A percentile compares a stretch with the other conserved stretches of the same genome.
phyloP scores from a whole-genome alignment of 1,140 invertebrate species.

The Nasonia giraulti region DNA sequence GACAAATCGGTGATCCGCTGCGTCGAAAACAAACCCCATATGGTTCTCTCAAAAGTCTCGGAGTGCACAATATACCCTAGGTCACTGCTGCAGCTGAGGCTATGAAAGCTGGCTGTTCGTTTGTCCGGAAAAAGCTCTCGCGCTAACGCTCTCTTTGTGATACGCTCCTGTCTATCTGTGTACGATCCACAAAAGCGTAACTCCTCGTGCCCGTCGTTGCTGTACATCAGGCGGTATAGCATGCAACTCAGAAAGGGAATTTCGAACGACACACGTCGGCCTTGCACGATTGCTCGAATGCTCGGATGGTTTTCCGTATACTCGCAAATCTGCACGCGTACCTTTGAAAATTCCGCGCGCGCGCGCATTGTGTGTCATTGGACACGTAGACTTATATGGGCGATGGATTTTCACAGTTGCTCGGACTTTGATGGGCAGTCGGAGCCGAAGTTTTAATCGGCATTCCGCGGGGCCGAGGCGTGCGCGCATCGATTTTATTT shows the following conservation, averaged over 20 bases:
- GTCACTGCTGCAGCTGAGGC: not conserved
- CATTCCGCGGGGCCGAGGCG: not conserved
- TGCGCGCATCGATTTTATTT: not conserved
- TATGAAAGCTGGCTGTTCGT: not conserved
- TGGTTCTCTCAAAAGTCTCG: not conserved
- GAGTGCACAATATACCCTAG: too few species aligned
- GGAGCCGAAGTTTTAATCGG: not conserved
- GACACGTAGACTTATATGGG: not conserved
- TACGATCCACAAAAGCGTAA: not conserved
- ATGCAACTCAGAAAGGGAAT: conserved; percentile 5
- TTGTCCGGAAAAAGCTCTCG: not conserved
- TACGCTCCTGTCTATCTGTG: not conserved
- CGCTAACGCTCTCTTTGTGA: not conserved
- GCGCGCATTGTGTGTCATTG: too few species aligned
- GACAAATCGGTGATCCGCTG: not conserved
- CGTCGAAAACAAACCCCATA: not conserved
- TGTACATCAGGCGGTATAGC: not conserved
- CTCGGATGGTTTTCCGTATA: not conserved
- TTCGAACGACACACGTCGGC: not conserved
- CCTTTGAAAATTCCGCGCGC: too few species aligned
- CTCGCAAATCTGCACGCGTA: too few species aligned
- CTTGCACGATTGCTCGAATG: not conserved
- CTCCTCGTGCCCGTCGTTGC: not conserved
- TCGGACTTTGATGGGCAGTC: too few species aligned
- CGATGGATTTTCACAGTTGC: not conserved